phyloP scores from a whole-genome alignment of 2,113 vertebrate genomes.

The Isurus oxyrinchus region DNA sequence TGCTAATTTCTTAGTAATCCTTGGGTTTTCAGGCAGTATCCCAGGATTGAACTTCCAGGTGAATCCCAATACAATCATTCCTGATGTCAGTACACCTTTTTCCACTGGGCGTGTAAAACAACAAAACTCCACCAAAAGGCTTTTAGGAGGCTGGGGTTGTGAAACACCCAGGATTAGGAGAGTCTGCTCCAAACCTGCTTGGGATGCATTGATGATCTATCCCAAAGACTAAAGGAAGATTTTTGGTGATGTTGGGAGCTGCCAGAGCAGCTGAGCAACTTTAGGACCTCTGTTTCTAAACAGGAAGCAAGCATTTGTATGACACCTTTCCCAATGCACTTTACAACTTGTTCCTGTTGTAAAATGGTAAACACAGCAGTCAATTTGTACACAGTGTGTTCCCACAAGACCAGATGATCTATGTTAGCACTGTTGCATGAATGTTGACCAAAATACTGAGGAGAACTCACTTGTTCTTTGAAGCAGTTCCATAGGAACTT shows the following conservation, averaged over 20 bases:
- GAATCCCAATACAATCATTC: neutral
- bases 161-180: neutral
- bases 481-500: neutral
- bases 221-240: neutral
- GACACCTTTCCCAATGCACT: neutral
- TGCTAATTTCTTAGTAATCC: neutral
- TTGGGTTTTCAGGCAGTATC: neutral
- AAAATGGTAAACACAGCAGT: neutral
- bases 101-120: neutral
- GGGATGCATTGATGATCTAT: neutral
- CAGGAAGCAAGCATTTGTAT: neutral
- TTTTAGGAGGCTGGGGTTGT: neutral
- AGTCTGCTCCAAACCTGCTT: neutral
- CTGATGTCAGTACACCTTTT: neutral
- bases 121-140: neutral
- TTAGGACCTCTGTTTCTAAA: neutral
- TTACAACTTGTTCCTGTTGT: neutral
- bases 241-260: neutral
- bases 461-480: neutral
- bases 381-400: neutral
- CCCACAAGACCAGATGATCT: neutral
- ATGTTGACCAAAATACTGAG: neutral
- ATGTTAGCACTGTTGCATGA: neutral
- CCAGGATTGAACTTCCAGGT: neutral
- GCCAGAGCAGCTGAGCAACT: neutral